phyloP scores from a whole-genome alignment of 2,113 vertebrate genomes.

The Lonchura striata region DNA sequence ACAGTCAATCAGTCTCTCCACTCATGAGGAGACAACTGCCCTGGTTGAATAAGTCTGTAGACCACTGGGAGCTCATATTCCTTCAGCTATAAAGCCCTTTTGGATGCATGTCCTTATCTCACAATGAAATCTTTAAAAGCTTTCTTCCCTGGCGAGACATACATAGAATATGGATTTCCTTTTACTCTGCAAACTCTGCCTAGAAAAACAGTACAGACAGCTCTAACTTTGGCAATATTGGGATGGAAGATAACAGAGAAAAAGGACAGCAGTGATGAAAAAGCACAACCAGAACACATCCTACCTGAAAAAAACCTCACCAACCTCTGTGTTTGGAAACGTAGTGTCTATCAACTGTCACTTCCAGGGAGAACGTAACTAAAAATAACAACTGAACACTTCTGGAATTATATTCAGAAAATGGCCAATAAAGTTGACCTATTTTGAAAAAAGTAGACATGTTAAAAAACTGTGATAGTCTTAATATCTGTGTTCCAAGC shows the following conservation, averaged over 20 bases:
- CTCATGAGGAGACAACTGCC: slow-evolving; percentile 13
- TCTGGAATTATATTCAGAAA: not conserved
- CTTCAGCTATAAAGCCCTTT: slow-evolving; percentile 50
- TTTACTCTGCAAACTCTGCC: not conserved
- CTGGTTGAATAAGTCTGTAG: slow-evolving; percentile 32
- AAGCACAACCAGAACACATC: not conserved
- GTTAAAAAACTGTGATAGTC: not conserved
- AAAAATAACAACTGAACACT: not conserved
- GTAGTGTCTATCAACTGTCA: not conserved
- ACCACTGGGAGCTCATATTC: slow-evolving; percentile 17
- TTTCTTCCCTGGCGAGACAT: not conserved
- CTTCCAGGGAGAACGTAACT: not conserved
- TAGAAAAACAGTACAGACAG: not conserved
- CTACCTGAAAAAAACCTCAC: not conserved
- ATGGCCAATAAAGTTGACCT: not conserved
- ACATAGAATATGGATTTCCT: slow-evolving; percentile 26
- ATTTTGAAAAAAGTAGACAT: not conserved
- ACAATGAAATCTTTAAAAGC: slow-evolving; percentile 50
- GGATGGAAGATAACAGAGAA: not conserved
- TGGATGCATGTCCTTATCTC: slow-evolving; percentile 14
- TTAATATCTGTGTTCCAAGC: not conserved
- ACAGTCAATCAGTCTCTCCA: slow-evolving; percentile 15
- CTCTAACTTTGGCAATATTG: not conserved
- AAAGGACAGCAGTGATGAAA: not conserved
- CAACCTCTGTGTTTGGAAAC: not conserved